Evolutionary conservation across 2,888 invertebrate species (phyloP).

Genomic region (Drosophila merina): DNA sequence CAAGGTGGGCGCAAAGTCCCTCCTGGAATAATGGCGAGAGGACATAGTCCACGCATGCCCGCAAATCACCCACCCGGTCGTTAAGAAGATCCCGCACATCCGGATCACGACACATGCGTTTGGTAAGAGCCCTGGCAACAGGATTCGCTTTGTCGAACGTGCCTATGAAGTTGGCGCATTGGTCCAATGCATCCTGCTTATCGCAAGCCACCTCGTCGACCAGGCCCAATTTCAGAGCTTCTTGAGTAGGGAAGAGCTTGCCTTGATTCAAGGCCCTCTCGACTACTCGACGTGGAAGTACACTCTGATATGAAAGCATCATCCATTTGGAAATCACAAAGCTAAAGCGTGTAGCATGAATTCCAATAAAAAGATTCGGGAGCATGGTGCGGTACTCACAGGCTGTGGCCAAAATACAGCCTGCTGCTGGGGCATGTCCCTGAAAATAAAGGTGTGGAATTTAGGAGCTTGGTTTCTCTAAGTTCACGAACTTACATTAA

Average conservation of each 20-base stretch:
- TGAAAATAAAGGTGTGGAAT: conserved; percentile 73
- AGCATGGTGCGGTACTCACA: conserved; percentile 95
- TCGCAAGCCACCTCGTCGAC: conserved; percentile 90
- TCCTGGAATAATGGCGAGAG: conserved; percentile 89
- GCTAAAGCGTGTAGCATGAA: conserved; percentile 94
- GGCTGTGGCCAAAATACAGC: conserved; percentile 90
- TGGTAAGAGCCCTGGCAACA: conserved; percentile 86
- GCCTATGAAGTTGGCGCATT: conserved; percentile 87
- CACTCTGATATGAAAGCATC: conserved; percentile 86
- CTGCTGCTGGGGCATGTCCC: conserved; percentile 93
- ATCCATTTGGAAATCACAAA: conserved; percentile 92
- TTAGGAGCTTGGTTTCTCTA: background rate
- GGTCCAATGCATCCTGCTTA: conserved; percentile 88
- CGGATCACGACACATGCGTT: conserved; percentile 85
- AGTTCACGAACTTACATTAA: conserved; percentile 87
- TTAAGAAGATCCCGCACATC: conserved; percentile 85
- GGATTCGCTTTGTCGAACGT: conserved; percentile 88
- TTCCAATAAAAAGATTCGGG: conserved; percentile 91
- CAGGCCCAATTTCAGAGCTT: conserved; percentile 90
- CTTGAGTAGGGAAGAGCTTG: conserved; percentile 89
- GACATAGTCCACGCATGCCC: conserved; percentile 87
- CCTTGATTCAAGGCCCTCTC: conserved; percentile 91
- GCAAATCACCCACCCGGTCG: conserved; percentile 87
- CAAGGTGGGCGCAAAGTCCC: conserved; percentile 88
- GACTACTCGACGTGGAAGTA: conserved; percentile 87